These are phyloP conservation scores for Lutjanus erythropterus DNA, from an alignment of 2,113 vertebrate species.

Conservation along the genomic window DNA sequence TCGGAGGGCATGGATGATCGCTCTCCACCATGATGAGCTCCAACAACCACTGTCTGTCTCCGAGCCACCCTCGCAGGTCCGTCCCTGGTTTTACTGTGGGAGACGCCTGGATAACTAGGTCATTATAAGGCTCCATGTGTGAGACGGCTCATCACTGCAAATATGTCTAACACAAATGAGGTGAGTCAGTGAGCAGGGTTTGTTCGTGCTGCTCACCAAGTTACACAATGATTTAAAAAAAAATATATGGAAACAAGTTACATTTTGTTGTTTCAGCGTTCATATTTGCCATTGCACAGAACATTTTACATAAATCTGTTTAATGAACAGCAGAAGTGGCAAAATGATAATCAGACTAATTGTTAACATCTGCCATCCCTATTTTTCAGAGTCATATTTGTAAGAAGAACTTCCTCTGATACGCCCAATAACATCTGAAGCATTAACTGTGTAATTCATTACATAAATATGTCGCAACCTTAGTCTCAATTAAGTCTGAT, in stretches of 20 bases:
- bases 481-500: conserved; percentile 1
- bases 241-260: too few species aligned
- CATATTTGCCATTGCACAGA: conserved; percentile 3
- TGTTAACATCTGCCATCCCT: background rate
- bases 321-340: background rate
- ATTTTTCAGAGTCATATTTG: background rate
- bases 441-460: background rate
- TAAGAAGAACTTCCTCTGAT: background rate
- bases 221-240: background rate
- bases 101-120: conserved; percentile 37
- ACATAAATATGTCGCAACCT: background rate
- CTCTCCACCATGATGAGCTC: conserved; percentile 42
- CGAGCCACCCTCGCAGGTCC: conserved; percentile 54
- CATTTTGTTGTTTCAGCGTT: background rate
- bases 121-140: conserved; percentile 50
- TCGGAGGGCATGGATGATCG: conserved; percentile 37
- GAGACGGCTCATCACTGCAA: conserved; percentile 31
- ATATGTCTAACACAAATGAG: conserved; percentile 23
- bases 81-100: background rate
- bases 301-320: background rate
- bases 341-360: conserved; percentile 13
- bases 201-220: background rate
- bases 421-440: background rate
- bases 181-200: conserved; percentile 13
- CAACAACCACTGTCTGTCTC: conserved; percentile 55